Percentiles rank a stretch among this genome's conserved stretches.
phyloP scores from a whole-genome alignment of 2,797 vertebrate species.

The Paedocypris micromegethes region DNA sequence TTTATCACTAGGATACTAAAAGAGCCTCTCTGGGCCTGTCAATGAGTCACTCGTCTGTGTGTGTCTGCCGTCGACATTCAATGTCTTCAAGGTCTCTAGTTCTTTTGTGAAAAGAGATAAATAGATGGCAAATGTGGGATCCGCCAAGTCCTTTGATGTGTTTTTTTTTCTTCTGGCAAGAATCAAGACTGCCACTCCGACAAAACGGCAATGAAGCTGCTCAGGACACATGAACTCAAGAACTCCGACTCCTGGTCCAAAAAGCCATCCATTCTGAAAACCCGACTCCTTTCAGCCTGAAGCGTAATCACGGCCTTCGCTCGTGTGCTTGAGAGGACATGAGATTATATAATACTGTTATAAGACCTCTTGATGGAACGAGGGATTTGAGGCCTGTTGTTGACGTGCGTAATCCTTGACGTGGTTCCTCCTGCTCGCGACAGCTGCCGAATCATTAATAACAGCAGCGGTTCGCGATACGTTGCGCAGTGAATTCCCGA shows the following conservation, averaged over 20 bases:
- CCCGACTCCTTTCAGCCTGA: background rate
- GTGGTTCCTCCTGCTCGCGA: constrained; percentile 5
- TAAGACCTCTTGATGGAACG: constrained; percentile 21
- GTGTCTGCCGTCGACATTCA: background rate
- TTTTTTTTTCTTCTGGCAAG: background rate
- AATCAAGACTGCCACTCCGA: background rate
- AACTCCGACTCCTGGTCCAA: background rate
- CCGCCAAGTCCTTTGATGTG: background rate
- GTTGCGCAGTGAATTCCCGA: background rate
- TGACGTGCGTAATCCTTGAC: constrained; percentile 38
- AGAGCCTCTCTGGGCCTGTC: background rate
- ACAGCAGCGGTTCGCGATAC: constrained; percentile 24
- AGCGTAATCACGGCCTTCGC: constrained; percentile 12
- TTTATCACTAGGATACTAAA: constrained; percentile 20
- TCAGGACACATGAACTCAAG: too few relatives aligned
- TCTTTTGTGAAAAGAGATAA: constrained; percentile 11
- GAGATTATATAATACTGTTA: constrained; percentile 29
- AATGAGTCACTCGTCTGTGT: too few relatives aligned
- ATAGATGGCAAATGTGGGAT: background rate
- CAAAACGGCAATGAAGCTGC: background rate
- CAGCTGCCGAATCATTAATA: constrained; percentile 40
- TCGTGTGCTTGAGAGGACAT: constrained; percentile 1
- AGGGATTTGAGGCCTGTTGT: constrained; percentile 27
- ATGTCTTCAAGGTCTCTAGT: background rate
- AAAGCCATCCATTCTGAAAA: constrained; percentile 11